Evolutionary conservation across 2,888 invertebrate species (phyloP).

Genomic region (Eupeodes luniger): DNA sequence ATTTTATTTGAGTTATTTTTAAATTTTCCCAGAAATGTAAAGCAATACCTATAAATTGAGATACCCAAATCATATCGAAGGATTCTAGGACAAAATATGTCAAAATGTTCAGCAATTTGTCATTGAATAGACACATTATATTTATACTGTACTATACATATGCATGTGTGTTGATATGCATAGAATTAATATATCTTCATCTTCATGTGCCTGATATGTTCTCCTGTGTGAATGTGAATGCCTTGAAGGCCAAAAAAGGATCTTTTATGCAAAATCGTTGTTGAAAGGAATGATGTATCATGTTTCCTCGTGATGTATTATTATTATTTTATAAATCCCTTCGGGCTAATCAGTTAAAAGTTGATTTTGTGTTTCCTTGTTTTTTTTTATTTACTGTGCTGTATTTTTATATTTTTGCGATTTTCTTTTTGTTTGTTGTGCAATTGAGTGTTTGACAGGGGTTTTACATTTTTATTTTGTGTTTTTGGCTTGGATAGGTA

Average conservation of each 20-base stretch:
- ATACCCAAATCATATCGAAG: conserved; percentile 40
- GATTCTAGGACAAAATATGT: conserved; percentile 43
- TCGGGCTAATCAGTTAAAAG: conserved; percentile 59
- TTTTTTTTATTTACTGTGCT: conserved; percentile 2
- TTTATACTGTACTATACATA: not conserved
- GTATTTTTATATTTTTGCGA: conserved; percentile 20
- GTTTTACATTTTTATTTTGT: conserved; percentile 62
- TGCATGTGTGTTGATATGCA: too few relatives aligned
- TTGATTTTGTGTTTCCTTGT: conserved; percentile 46
- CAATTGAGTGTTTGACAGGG: conserved; percentile 59
- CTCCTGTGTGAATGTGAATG: not conserved
- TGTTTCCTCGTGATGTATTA: conserved; percentile 32
- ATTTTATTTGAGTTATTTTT: not conserved
- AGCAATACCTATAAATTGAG: not conserved
- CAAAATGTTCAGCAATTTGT: conserved; percentile 66
- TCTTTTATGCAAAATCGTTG: conserved; percentile 28
- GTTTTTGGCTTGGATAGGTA: conserved; percentile 32
- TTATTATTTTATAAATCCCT: conserved; percentile 46
- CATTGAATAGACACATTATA: conserved; percentile 63
- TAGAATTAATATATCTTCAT: conserved; percentile 38
- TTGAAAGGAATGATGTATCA: conserved; percentile 52
- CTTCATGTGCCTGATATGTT: not conserved
- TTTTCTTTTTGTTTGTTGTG: conserved; percentile 30
- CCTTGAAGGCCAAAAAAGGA: not conserved
- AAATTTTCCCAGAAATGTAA: not conserved